Evolutionary conservation across 1,140 invertebrate species (phyloP).

Genomic region (Macrotrachela quadricornifera): DNA sequence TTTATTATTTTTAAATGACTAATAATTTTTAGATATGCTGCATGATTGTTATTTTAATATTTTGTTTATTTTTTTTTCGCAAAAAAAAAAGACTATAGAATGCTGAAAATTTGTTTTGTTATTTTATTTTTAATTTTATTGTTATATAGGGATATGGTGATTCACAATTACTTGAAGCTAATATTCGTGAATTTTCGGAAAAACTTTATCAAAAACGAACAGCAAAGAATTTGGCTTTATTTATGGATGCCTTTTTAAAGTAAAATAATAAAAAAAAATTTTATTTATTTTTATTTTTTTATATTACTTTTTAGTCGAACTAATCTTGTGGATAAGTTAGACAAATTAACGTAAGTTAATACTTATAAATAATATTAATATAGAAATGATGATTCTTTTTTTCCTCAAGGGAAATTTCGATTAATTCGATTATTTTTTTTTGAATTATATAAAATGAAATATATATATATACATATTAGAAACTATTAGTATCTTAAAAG

Average conservation of each 20-base stretch:
- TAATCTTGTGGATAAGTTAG: too few species aligned
- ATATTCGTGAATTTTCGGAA: background rate
- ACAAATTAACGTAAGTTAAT: too few species aligned
- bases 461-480: too few species aligned
- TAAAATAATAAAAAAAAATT: background rate
- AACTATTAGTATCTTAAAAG: too few species aligned
- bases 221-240: conserved; percentile 7
- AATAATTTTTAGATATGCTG: background rate
- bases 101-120: background rate
- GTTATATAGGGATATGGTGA: background rate
- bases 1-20: background rate
- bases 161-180: background rate
- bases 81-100: background rate
- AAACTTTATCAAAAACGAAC: conserved; percentile 1
- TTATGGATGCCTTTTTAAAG: conserved; percentile 9
- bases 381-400: too few species aligned
- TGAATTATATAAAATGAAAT: too few species aligned
- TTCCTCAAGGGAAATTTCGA: too few species aligned
- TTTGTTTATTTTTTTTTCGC: background rate
- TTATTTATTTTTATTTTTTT: too few species aligned
- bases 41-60: background rate
- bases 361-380: too few species aligned
- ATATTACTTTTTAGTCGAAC: too few species aligned
- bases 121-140: background rate
- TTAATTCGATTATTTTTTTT: too few species aligned